These are phyloP conservation scores for Drosophila mimica DNA, from an alignment of 2,888 invertebrate genomes.

Conservation along the genomic window DNA sequence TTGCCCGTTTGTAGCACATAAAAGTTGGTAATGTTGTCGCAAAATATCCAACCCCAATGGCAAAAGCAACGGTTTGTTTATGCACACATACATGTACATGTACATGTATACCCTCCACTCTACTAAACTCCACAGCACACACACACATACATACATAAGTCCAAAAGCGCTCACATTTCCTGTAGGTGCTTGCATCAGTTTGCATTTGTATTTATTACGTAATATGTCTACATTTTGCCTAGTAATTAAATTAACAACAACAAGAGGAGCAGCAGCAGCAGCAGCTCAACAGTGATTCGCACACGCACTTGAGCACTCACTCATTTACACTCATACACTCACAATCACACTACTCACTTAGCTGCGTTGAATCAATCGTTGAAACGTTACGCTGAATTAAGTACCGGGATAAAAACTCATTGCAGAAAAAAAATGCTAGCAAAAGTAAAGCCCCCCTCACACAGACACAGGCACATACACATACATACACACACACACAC, in stretches of 20 bases:
- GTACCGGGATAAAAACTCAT: conserved; percentile 27
- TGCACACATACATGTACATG: background rate
- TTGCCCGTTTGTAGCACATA: conserved; percentile 12
- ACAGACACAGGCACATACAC: background rate
- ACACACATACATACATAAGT: background rate
- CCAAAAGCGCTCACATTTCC: background rate
- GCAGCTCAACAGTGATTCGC: conserved; percentile 29
- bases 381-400: conserved; percentile 60
- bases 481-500: conserved; percentile 5
- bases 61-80: conserved; percentile 21
- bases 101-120: background rate
- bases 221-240: conserved; percentile 70
- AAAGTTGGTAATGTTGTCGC: conserved; percentile 33
- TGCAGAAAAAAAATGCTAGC: conserved; percentile 15
- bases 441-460: conserved; percentile 16
- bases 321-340: conserved; percentile 20
- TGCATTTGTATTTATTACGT: conserved; percentile 61
- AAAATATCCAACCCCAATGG: conserved; percentile 14
- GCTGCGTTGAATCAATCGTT: conserved; percentile 66
- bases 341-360: conserved; percentile 22
- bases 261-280: conserved; percentile 16
- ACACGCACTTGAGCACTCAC: conserved; percentile 38
- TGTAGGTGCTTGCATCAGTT: conserved; percentile 29
- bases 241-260: conserved; percentile 71
- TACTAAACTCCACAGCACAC: background rate